Percentiles rank a stretch among this genome's conserved stretches.
Evolutionary conservation across 92 coral and sea anemone genomes (phyloP).

Genomic region (Actinernus sp.): DNA sequence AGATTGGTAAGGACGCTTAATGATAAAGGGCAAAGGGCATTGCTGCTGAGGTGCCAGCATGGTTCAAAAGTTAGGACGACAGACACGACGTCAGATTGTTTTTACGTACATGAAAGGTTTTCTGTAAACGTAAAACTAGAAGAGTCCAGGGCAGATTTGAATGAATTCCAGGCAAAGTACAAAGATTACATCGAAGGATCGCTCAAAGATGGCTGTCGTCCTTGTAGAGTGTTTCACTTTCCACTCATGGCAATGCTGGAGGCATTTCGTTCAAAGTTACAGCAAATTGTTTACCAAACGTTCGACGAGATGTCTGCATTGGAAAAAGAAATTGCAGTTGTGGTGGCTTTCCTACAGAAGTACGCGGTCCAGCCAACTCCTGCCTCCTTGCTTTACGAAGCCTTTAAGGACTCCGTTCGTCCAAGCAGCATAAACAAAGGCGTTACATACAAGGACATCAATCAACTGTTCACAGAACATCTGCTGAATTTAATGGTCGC

Average conservation of each 20-base stretch:
- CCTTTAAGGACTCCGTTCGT: slow-evolving; percentile 55
- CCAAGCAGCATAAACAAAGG: slow-evolving; percentile 16
- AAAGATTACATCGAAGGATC: slow-evolving; percentile 64
- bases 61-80: slow-evolving; percentile 21
- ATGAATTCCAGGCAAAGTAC: slow-evolving; percentile 73
- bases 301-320: slow-evolving; percentile 60
- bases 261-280: slow-evolving; percentile 61
- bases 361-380: slow-evolving; percentile 85
- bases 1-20: slow-evolving; percentile 65
- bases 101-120: slow-evolving; percentile 60
- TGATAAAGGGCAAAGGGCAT: slow-evolving; percentile 70
- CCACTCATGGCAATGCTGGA: slow-evolving; percentile 87
- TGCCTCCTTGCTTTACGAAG: slow-evolving; percentile 72
- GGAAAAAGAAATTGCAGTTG: slow-evolving; percentile 75
- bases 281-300: slow-evolving; percentile 63
- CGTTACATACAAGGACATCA: slow-evolving; percentile 76
- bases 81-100: slow-evolving; percentile 34
- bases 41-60: slow-evolving; percentile 78
- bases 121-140: slow-evolving; percentile 76
- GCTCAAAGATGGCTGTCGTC: slow-evolving; percentile 2
- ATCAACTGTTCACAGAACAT: slow-evolving; percentile 66
- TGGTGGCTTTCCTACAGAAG: slow-evolving; percentile 80
- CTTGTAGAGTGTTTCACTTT: slow-evolving; percentile 88
- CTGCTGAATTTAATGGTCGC: slow-evolving; percentile 80
- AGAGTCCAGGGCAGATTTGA: slow-evolving; percentile 72